These are phyloP conservation scores for Rhinolophus sinicus DNA, from an alignment of 2,113 vertebrate species.

Conservation along the genomic window DNA sequence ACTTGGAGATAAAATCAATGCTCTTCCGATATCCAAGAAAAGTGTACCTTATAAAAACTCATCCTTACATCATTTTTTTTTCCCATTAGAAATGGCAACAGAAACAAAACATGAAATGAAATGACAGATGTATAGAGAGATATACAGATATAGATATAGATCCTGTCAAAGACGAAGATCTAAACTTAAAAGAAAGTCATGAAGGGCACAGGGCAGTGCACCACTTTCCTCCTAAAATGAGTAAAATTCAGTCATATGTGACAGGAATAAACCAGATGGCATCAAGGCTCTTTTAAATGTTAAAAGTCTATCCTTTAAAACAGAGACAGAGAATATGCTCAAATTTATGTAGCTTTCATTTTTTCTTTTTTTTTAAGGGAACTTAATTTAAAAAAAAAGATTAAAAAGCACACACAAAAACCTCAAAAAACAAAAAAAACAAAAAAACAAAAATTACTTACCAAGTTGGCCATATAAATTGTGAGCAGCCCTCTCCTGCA, in stretches of 20 bases:
- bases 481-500: conserved; percentile 98
- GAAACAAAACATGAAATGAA: conserved; percentile 8
- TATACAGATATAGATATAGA: not conserved
- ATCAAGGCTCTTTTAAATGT: not conserved
- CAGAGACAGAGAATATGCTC: not conserved
- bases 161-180: not conserved
- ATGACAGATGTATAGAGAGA: not conserved
- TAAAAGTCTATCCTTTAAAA: conserved; percentile 16
- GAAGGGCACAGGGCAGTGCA: not conserved
- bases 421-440: not conserved
- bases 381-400: not conserved
- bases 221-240: not conserved
- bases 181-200: not conserved
- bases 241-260: not conserved
- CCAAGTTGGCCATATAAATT: conserved; percentile 99
- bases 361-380: not conserved
- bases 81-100: not conserved
- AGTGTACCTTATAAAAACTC: not conserved
- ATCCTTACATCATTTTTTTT: not conserved
- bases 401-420: not conserved
- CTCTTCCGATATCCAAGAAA: not conserved
- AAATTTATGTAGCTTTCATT: not conserved
- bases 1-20: not conserved
- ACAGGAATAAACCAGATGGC: not conserved
- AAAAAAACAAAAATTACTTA: conserved; percentile 90